Evolutionary conservation across 2,113 vertebrate species (phyloP), one percentile per base, ranked within the genome.

Genomic region (Chaetodon auriga): DNA sequence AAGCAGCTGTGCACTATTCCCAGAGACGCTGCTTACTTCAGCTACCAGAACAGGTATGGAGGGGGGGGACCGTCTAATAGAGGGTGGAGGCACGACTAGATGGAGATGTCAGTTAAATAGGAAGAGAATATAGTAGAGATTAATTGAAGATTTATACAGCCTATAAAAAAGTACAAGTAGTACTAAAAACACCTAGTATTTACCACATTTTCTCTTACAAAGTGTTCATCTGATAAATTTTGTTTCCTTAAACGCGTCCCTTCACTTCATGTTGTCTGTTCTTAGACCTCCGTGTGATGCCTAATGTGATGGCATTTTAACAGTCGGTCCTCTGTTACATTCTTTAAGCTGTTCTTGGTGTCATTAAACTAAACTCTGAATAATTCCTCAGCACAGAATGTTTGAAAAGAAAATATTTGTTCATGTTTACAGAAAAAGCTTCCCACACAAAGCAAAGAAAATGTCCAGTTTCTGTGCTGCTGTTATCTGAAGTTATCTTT

Each of bases 1-100:
- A 99, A 99, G 95, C 98, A 99, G 95, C 93, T 99, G 16, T 99
- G 98, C 93, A 99, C 98, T 69, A 99, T 99, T 92, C 98, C 98
- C 84, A 94, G 98, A 90, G 98, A 99, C 86, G 97, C 97, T 92
- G 98, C 97, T 88, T 99, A 99, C 92, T 99, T 98, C 95, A 99
- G 98, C 94, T 99, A 99, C 92, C 98, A 99, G 94, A 99, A 99
- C 97, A 99, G 98, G 98, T 99, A 95, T 76, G 89, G 18, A 78
- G 60, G 61, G 65, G 48, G 45, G 61, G 35, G 64, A 57, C 11
- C 7, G 49, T 36, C 15, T 57, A 16, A 23, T 58, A 25, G 75
- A 21, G 60, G 36, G 15, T 53, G 30, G 30, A 60, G n/a, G 73
- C 69, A 41, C 1, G 18, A 35, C 11, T 57, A 7, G 35, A 64